These are phyloP conservation scores for Meda fulgida DNA, from an alignment of 2,797 vertebrate species.

Conservation along the genomic window DNA sequence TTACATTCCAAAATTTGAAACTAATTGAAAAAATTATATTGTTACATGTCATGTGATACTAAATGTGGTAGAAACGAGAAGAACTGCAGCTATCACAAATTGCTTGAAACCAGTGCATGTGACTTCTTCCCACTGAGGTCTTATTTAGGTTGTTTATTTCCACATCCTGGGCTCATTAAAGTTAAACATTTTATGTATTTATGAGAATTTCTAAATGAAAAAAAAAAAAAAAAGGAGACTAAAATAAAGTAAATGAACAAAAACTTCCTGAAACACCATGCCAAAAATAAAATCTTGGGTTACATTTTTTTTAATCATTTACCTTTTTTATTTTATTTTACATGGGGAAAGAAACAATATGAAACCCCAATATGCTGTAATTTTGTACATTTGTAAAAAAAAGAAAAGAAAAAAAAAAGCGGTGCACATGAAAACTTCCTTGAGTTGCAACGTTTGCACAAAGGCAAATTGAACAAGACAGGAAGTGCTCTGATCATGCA, in stretches of 20 bases:
- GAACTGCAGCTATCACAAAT: not conserved
- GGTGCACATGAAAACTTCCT: conserved; percentile 52
- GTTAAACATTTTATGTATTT: not conserved
- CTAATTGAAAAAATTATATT: not conserved
- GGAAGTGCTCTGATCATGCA: conserved; percentile 69
- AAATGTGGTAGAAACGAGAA: not conserved
- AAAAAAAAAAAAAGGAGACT: not conserved
- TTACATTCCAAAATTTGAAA: not conserved
- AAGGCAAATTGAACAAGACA: conserved; percentile 62
- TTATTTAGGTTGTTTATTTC: conserved; percentile 26
- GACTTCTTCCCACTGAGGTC: conserved; percentile 18
- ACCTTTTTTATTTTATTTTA: not conserved
- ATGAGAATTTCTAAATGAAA: not conserved
- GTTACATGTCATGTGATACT: not conserved
- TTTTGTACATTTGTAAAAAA: not conserved
- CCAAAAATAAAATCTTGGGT: not conserved
- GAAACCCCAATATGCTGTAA: not conserved
- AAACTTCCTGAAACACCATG: too few species aligned
- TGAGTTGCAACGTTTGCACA: conserved; percentile 50
- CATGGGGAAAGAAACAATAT: not conserved
- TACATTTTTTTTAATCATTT: not conserved
- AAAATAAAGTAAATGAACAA: not conserved
- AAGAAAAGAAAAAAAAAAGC: not conserved
- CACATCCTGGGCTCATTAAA: not conserved
- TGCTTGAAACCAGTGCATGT: conserved; percentile 5